Percentiles rank a stretch among this genome's conserved stretches.
These are phyloP conservation scores for Nemopilema nomurai DNA, from an alignment of 30 jellyfish, hydroid and myxozoan species.

Conservation along the genomic window DNA sequence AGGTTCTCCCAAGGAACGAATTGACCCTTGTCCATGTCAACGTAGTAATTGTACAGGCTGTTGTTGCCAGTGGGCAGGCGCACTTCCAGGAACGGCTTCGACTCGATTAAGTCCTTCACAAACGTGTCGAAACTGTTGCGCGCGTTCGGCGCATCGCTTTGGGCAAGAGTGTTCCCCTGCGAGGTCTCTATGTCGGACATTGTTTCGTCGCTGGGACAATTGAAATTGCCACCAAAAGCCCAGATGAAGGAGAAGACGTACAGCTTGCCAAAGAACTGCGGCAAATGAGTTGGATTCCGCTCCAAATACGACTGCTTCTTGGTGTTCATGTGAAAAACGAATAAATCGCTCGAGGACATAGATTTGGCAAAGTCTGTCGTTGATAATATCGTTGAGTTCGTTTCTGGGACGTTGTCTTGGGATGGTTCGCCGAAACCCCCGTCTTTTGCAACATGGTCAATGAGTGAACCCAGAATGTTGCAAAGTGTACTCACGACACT, in stretches of 20 bases:
- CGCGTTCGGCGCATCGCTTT: constrained; percentile 33
- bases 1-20: constrained; percentile 83
- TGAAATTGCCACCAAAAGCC: constrained; percentile 89
- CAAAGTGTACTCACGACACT: constrained; percentile 73
- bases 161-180: constrained; percentile 5
- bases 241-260: constrained; percentile 74
- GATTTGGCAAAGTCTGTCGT: constrained; percentile 22
- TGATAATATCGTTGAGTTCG: background rate
- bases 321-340: constrained; percentile 1
- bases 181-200: constrained; percentile 68
- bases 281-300: constrained; percentile 54
- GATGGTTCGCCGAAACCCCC: constrained; percentile 81
- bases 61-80: constrained; percentile 76
- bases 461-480: constrained; percentile 65
- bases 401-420: constrained; percentile 31
- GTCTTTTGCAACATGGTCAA: constrained; percentile 37
- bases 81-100: constrained; percentile 45
- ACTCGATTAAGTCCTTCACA: constrained; percentile 69
- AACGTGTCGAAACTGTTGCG: constrained; percentile 72
- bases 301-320: constrained; percentile 52
- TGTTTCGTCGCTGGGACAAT: constrained; percentile 81
- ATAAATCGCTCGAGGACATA: constrained; percentile 3
- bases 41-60: constrained; percentile 75
- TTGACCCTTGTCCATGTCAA: constrained; percentile 80
- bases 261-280: constrained; percentile 61